Percentiles rank a stretch among this genome's conserved stretches.
phyloP scores from a whole-genome alignment of 1,140 invertebrate species.

The Lasaia peninsularis region DNA sequence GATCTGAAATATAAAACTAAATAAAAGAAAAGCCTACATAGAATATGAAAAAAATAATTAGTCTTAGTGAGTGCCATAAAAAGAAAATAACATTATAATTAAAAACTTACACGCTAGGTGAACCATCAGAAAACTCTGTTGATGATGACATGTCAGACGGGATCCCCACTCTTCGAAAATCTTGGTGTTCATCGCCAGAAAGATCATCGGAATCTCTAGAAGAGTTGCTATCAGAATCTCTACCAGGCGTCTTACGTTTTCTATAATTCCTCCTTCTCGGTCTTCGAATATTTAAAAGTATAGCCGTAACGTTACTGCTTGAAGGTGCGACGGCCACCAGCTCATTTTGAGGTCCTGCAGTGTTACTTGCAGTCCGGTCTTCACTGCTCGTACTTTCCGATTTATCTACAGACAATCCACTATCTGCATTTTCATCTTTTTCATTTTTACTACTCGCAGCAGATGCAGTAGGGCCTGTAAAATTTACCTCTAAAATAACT shows the following conservation, averaged over 20 bases:
- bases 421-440: constrained; percentile 67
- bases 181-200: constrained; percentile 37
- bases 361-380: constrained; percentile 32
- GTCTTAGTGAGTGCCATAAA: background rate
- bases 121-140: constrained; percentile 25
- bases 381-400: constrained; percentile 72
- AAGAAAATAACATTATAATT: background rate
- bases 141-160: constrained; percentile 28
- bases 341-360: constrained; percentile 47
- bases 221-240: constrained; percentile 55
- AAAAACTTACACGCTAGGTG: constrained; percentile 27
- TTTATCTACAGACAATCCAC: constrained; percentile 69
- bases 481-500: constrained; percentile 41
- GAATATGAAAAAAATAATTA: no score
- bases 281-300: constrained; percentile 51
- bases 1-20: no score
- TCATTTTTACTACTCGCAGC: constrained; percentile 47
- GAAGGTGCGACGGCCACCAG: constrained; percentile 52
- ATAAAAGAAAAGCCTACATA: no score
- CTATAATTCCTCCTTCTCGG: constrained; percentile 53
- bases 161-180: constrained; percentile 20
- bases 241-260: constrained; percentile 57
- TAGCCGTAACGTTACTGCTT: constrained; percentile 49
- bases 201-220: constrained; percentile 65
- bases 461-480: constrained; percentile 36